These are phyloP conservation scores for Gastracanthus pulcherrimus DNA, from an alignment of 2,888 invertebrate species.

Conservation along the genomic window DNA sequence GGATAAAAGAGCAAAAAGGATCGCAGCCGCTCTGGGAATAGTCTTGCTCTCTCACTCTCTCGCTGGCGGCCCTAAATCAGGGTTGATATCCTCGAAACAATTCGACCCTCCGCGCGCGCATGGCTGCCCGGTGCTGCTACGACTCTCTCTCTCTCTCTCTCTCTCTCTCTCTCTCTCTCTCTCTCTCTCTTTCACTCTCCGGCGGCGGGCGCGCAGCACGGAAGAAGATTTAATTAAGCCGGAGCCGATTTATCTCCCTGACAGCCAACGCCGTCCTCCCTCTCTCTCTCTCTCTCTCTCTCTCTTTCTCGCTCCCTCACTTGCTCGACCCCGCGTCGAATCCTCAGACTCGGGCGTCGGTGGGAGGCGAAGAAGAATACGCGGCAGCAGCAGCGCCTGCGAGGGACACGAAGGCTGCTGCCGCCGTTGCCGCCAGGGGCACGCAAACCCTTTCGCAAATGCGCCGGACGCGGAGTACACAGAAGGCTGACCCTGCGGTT, in stretches of 20 bases:
- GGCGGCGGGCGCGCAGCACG: constrained; percentile 68
- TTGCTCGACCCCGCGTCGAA: constrained; percentile 55
- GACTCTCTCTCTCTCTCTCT: constrained; percentile 7
- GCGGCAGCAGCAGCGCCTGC: constrained; percentile 1
- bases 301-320: no score
- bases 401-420: constrained; percentile 40
- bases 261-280: constrained; percentile 73
- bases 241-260: constrained; percentile 78
- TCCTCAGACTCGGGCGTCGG: constrained; percentile 62
- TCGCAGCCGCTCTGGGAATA: constrained; percentile 17
- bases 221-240: constrained; percentile 78
- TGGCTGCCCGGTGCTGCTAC: constrained; percentile 8
- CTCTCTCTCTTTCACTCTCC: constrained; percentile 43
- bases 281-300: no score
- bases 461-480: neutral
- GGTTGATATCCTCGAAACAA: constrained; percentile 76
- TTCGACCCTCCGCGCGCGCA: constrained; percentile 67
- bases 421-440: no score
- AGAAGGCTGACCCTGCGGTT: constrained; percentile 27
- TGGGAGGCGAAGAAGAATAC: constrained; percentile 48
- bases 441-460: constrained; percentile 61
- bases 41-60: constrained; percentile 55
- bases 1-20: constrained; percentile 10
- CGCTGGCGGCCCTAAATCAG: constrained; percentile 72
- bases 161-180: constrained; percentile 32